Base-by-base conservation (phyloP, 2,797 vertebrate species). In the Anguilla obscura region DNA sequence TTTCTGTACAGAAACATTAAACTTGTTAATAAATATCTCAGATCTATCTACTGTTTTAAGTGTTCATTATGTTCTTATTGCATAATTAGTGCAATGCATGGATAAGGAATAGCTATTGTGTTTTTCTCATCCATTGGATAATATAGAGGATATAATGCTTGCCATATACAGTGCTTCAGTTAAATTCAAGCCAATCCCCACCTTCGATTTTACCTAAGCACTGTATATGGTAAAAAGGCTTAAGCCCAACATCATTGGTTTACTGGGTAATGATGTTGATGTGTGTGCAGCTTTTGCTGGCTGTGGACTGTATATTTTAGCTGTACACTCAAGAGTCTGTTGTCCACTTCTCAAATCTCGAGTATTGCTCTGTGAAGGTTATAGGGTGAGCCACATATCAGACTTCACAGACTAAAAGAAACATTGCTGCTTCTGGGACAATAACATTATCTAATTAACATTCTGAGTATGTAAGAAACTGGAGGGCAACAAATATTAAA, bases 301-400 rank as follows among this genome's bases (percentile, higher is more conserved):
- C 2, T 14, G 27, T 33, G 54, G 27, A 21, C 14, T 16, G 27
- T 84, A 24, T 63, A 40, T 85, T 56, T 91, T 88, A 91, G 89
- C 90, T 92, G 92, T 92, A 92, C 91, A n/a, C 89, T 90, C 36
- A 89, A n/a, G 54, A 52, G 4, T 88, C 80, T 66, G n/a, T 86
- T 86, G 85, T 85, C 86, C 69, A 27, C 84, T 69, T 86, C n/a
- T 86, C 87, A 21, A 89, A 36, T 40, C 84, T 54, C 45, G 85
- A 89, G 0, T 66, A 79, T 89, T 91, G 16, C 36, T 71, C 84
- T 92, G 76, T 45, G 10, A 92, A 92, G 92, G 92, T 92, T 87
- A 89, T 79, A 56, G 88, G 89, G 8, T 52, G 50, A 12, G 91
- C 93, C 91, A 92, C 87, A 89, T 84, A 52, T 45, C n/a, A 27